These are phyloP conservation scores for Ceuthmochares aereus DNA, from an alignment of 2,113 vertebrate species.

Conservation along the genomic window DNA sequence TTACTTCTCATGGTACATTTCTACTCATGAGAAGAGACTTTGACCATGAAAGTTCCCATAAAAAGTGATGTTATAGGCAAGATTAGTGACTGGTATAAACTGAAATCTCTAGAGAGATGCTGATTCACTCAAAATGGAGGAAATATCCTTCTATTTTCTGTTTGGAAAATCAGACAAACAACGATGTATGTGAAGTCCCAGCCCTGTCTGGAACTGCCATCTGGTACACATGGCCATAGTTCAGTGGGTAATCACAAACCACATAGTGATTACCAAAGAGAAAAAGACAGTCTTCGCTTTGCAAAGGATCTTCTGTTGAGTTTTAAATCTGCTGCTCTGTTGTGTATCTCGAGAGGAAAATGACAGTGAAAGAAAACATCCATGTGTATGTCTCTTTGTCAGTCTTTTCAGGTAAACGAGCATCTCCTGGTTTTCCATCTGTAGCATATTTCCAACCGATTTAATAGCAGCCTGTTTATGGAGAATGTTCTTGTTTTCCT, in stretches of 20 bases:
- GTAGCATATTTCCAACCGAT: background rate
- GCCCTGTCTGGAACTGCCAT: slow-evolving; percentile 17
- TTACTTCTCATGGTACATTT: background rate
- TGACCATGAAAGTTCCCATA: background rate
- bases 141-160: background rate
- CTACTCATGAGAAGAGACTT: background rate
- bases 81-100: background rate
- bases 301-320: background rate
- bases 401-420: background rate
- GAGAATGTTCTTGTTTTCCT: background rate
- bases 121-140: slow-evolving; percentile 6
- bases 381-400: background rate
- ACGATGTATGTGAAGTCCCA: background rate
- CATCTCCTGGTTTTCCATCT: background rate
- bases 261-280: background rate
- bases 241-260: background rate
- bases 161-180: background rate
- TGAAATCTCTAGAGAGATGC: background rate
- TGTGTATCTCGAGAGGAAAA: background rate
- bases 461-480: background rate
- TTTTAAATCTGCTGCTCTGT: background rate
- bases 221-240: background rate
- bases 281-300: background rate
- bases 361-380: background rate
- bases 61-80: background rate